Evolutionary conservation across 2,888 invertebrate species (phyloP).

Genomic region (Cerastoderma edule): DNA sequence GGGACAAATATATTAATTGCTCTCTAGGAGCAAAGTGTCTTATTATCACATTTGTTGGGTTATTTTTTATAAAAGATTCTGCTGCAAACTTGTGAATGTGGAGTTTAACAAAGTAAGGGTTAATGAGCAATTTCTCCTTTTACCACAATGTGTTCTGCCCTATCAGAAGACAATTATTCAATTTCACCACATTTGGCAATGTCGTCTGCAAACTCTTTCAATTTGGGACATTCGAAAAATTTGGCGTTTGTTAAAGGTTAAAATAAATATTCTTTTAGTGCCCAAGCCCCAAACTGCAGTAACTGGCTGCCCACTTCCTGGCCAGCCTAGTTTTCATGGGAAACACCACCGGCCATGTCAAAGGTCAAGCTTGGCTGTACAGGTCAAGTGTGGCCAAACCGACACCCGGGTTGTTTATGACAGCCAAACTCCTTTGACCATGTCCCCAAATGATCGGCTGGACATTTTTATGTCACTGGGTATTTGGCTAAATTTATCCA

Average conservation of each 20-base stretch:
- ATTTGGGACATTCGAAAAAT: background rate
- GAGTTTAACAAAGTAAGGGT: too few species aligned
- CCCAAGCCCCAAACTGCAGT: conserved; percentile 3
- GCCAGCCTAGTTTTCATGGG: conserved; percentile 33
- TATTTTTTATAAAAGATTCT: too few species aligned
- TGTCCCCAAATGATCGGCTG: conserved; percentile 49
- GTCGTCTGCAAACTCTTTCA: background rate
- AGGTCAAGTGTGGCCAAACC: conserved; percentile 60
- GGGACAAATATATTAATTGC: background rate
- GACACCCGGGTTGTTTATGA: conserved; percentile 59
- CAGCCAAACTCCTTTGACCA: conserved; percentile 50
- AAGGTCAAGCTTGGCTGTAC: conserved; percentile 53
- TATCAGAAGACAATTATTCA: background rate
- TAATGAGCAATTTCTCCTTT: conserved; percentile 6
- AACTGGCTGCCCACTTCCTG: conserved; percentile 38
- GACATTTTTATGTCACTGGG: conserved; percentile 32
- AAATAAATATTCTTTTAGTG: conserved; percentile 22
- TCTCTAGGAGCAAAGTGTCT: background rate
- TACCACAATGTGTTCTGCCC: background rate
- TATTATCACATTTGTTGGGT: too few species aligned
- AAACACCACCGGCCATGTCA: conserved; percentile 26
- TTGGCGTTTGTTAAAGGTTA: conserved; percentile 1
- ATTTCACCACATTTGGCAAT: background rate
- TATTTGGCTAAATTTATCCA: conserved; percentile 56
- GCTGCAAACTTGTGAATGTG: too few species aligned